These are phyloP conservation scores for Nothocercus julius DNA, from an alignment of 2,113 vertebrate genomes.

Conservation along the genomic window DNA sequence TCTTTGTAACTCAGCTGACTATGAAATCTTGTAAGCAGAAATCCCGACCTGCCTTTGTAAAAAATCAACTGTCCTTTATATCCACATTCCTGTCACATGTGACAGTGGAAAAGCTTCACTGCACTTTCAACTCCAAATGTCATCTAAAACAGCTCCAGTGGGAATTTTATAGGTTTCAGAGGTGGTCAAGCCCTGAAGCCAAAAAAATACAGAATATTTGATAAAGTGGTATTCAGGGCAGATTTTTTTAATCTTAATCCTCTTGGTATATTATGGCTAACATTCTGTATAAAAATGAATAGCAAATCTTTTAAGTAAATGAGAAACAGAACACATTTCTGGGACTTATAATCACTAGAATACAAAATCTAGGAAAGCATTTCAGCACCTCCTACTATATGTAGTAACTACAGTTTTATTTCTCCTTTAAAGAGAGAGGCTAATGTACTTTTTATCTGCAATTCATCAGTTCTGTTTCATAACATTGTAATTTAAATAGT, in stretches of 20 bases:
- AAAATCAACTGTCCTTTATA: not conserved
- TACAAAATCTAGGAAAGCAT: not conserved
- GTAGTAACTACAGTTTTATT: not conserved
- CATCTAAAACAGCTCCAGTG: not conserved
- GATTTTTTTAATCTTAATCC: not conserved
- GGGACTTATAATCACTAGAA: not conserved
- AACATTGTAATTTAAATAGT: not conserved
- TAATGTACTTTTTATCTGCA: not conserved
- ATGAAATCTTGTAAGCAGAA: not conserved
- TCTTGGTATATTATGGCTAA: not conserved
- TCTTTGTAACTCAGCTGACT: not conserved
- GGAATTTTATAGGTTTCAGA: not conserved
- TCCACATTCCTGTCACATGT: not conserved
- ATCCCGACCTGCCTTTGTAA: not conserved
- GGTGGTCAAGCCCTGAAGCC: not conserved
- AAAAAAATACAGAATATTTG: not conserved
- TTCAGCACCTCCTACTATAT: not conserved
- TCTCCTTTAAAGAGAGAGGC: not conserved
- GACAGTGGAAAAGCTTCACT: not conserved
- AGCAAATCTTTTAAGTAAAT: not conserved
- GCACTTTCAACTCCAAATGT: not conserved
- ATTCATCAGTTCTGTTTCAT: not conserved
- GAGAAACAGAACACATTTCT: not conserved
- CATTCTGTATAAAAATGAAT: not conserved
- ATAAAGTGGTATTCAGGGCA: not conserved